These are phyloP conservation scores for Danaus plexippus DNA, from an alignment of 1,140 invertebrate genomes.

Conservation along the genomic window DNA sequence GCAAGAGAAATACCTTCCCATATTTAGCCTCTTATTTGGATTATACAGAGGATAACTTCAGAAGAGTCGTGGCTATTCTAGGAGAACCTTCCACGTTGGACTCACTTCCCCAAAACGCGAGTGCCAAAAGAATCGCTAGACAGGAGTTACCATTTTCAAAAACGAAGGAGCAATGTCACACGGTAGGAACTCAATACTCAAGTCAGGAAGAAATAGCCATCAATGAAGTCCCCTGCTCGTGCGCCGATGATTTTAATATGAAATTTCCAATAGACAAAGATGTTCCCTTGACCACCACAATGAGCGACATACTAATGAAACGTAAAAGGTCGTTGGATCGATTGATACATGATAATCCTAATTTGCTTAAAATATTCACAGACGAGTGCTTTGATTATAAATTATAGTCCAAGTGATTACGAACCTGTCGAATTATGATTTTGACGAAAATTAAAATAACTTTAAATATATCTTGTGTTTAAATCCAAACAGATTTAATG, in stretches of 20 bases:
- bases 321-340: constrained; percentile 17
- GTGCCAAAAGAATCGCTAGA: constrained; percentile 31
- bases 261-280: too few species aligned
- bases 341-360: constrained; percentile 36
- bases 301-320: too few species aligned
- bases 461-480: constrained; percentile 11
- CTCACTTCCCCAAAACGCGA: constrained; percentile 24
- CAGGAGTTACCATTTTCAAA: constrained; percentile 41
- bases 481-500: constrained; percentile 7
- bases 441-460: background rate
- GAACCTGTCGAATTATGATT: too few species aligned
- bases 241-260: constrained; percentile 7
- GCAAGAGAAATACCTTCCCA: constrained; percentile 32
- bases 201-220: constrained; percentile 35
- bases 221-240: constrained; percentile 19
- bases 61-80: constrained; percentile 40
- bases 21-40: constrained; percentile 43
- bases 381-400: constrained; percentile 50
- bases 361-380: constrained; percentile 48
- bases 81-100: constrained; percentile 15
- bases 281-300: too few species aligned
- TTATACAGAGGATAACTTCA: constrained; percentile 51
- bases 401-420: constrained; percentile 16
- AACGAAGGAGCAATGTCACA: constrained; percentile 37
- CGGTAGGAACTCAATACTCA: constrained; percentile 50